Conservation (phyloP, 2,113 vertebrate species). For the Microtus richardsoni region DNA sequence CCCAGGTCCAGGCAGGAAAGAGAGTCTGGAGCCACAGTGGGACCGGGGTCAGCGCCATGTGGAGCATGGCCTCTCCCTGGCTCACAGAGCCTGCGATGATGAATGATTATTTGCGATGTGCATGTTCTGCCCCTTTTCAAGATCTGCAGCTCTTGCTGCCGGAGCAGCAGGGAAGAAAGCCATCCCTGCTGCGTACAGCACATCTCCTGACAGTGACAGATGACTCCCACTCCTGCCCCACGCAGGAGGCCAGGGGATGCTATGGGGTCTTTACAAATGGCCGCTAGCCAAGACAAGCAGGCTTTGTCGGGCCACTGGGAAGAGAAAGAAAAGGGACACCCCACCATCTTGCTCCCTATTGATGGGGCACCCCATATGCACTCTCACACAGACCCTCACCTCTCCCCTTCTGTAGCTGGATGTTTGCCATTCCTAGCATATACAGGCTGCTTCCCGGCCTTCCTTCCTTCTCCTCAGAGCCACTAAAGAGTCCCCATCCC, state of each 20-base stretch:
- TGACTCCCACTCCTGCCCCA: slow-evolving; percentile 63
- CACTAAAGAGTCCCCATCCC: background rate
- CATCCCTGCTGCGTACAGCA: slow-evolving; percentile 81
- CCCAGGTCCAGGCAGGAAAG: background rate
- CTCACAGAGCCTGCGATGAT: slow-evolving; percentile 75
- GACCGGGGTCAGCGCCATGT: background rate
- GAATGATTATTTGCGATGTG: slow-evolving; percentile 83
- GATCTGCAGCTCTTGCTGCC: slow-evolving; percentile 79
- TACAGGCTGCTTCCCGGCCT: background rate
- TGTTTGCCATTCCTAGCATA: background rate
- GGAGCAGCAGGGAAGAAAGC: slow-evolving; percentile 82
- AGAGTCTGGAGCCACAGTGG: fast-evolving
- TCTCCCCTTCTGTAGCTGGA: background rate
- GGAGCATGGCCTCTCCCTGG: background rate
- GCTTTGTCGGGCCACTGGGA: slow-evolving; percentile 44
- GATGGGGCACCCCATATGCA: fast-evolving
- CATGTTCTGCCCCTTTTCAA: slow-evolving; percentile 86
- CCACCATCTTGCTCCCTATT: background rate
- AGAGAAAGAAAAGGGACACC: slow-evolving; percentile 24
- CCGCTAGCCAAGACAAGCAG: slow-evolving; percentile 31
- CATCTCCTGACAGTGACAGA: slow-evolving; percentile 85
- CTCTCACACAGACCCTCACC: background rate
- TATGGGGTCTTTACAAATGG: slow-evolving; percentile 66
- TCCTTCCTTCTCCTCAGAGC: background rate
- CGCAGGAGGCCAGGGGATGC: slow-evolving; percentile 70